These are phyloP conservation scores for Microctonus hyperodae DNA, from an alignment of 2,888 invertebrate genomes.

Conservation along the genomic window DNA sequence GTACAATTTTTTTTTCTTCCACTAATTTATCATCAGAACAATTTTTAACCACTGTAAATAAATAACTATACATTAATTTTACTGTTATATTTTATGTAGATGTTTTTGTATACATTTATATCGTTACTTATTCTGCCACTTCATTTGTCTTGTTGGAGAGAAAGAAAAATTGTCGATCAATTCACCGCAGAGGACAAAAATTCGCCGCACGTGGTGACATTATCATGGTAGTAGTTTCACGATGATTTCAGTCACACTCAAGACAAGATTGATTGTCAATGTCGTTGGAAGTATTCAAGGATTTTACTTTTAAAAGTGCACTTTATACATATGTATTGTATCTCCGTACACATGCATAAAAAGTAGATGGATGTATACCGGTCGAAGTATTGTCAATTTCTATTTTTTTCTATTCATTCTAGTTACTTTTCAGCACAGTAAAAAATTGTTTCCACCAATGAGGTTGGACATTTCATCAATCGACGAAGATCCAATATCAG, in stretches of 20 bases:
- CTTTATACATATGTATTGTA: not conserved
- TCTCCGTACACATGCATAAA: too few species aligned
- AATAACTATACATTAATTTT: too few species aligned
- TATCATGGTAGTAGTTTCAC: conserved; percentile 25
- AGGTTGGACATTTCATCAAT: conserved; percentile 37
- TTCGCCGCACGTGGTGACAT: conserved; percentile 10
- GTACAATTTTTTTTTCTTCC: too few species aligned
- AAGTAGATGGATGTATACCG: too few species aligned
- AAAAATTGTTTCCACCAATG: conserved; percentile 33
- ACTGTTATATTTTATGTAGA: too few species aligned
- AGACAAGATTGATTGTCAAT: conserved; percentile 38
- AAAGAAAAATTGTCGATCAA: conserved; percentile 32
- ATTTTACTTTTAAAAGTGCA: conserved; percentile 5
- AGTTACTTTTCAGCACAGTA: conserved; percentile 11
- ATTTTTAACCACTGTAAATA: too few species aligned
- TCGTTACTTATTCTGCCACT: not conserved
- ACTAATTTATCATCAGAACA: too few species aligned
- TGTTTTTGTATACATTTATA: not conserved
- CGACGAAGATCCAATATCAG: conserved; percentile 27
- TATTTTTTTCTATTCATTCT: conserved; percentile 6
- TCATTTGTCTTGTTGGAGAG: conserved; percentile 21
- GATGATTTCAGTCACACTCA: conserved; percentile 37
- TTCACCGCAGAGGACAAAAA: not conserved
- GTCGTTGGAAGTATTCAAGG: conserved; percentile 21
- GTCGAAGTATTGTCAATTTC: not conserved